Conservation (phyloP, 1,140 invertebrate genomes). For the Drosophila fuyamai region DNA sequence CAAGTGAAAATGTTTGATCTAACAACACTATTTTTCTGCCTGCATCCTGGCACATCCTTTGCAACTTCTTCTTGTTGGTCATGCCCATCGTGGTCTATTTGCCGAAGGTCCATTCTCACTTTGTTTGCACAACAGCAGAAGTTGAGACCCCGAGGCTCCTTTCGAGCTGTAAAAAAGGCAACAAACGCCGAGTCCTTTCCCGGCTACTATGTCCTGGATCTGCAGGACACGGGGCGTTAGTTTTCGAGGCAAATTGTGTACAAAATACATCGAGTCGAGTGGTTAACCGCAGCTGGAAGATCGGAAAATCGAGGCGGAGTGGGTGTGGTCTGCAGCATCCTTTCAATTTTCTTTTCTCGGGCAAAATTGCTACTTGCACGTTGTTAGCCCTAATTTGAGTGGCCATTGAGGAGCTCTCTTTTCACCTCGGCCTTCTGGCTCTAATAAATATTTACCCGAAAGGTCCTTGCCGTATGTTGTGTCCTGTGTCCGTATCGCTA, state of each 20-base stretch:
- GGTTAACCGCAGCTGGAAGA: conserved; percentile 68
- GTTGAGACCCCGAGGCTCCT: conserved; percentile 33
- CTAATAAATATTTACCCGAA: conserved; percentile 75
- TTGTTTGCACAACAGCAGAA: conserved; percentile 54
- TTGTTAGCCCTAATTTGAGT: conserved; percentile 82
- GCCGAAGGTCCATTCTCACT: conserved; percentile 45
- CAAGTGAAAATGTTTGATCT: no score
- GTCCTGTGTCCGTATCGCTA: conserved; percentile 50
- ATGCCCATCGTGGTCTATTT: conserved; percentile 41
- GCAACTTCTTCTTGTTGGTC: conserved; percentile 31
- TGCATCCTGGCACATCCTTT: conserved; percentile 19
- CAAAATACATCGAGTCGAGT: conserved; percentile 81
- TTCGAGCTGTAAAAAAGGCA: conserved; percentile 66
- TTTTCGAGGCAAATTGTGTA: conserved; percentile 71
- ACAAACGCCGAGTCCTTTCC: conserved; percentile 59
- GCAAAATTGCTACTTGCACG: conserved; percentile 74
- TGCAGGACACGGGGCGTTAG: conserved; percentile 47
- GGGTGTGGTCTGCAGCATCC: conserved; percentile 38
- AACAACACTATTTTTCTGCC: not conserved
- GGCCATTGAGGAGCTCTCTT: conserved; percentile 66
- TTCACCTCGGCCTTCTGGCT: conserved; percentile 24
- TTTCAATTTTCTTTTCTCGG: conserved; percentile 40
- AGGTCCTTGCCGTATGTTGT: conserved; percentile 48
- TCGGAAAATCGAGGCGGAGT: conserved; percentile 2
- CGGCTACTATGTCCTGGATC: conserved; percentile 22